These are phyloP conservation scores for Pandemis cinnamomeana DNA, from an alignment of 2,888 invertebrate genomes.

Conservation along the genomic window DNA sequence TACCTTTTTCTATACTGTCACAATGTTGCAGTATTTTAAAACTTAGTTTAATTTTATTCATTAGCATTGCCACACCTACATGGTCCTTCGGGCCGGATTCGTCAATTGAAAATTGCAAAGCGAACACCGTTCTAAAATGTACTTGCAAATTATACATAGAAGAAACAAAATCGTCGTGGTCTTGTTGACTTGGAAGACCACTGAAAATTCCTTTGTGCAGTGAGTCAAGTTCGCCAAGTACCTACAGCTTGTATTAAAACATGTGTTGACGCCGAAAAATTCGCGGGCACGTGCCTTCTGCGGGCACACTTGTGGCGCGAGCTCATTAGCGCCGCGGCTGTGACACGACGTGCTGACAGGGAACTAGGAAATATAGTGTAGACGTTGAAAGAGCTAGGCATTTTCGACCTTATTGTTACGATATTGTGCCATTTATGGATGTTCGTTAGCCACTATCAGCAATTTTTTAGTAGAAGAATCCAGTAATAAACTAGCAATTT, in stretches of 20 bases:
- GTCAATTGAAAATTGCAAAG: not conserved
- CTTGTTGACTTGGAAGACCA: slow-evolving; percentile 5
- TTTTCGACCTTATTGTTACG: not conserved
- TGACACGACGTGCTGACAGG: not conserved
- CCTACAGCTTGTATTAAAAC: slow-evolving; percentile 20
- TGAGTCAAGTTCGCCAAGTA: slow-evolving; percentile 33
- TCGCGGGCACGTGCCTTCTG: slow-evolving; percentile 53
- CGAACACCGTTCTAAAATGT: not conserved
- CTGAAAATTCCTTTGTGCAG: slow-evolving; percentile 24
- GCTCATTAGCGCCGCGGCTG: slow-evolving; percentile 52
- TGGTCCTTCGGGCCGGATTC: slow-evolving; percentile 31
- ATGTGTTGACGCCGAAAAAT: slow-evolving; percentile 54
- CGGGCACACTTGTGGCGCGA: slow-evolving; percentile 46
- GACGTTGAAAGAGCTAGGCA: not conserved
- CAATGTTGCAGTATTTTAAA: not conserved
- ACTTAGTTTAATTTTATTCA: too few relatives aligned
- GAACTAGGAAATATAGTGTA: not conserved
- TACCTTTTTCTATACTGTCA: too few relatives aligned
- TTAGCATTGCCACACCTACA: not conserved
- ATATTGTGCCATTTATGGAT: too few relatives aligned
- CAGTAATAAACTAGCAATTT: too few relatives aligned
- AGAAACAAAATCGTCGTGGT: slow-evolving; percentile 8
- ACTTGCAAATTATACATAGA: not conserved
- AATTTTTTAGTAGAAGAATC: too few relatives aligned
- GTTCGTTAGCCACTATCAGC: too few relatives aligned